Conservation (phyloP, 2,797 vertebrate genomes). For the Cyprinella venusta region DNA sequence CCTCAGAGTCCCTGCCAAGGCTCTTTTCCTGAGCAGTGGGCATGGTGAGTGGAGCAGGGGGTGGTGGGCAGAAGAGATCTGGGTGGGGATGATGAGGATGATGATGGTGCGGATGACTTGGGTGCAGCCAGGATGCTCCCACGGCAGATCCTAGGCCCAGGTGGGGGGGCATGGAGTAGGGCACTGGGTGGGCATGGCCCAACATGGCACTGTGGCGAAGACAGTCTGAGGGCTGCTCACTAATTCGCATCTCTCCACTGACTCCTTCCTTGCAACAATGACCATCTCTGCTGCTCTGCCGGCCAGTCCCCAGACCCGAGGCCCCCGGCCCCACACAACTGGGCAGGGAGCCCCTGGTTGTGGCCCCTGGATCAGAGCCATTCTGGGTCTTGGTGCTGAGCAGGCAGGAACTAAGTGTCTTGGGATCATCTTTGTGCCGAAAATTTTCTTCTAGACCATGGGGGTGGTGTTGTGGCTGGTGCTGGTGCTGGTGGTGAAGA, state of each 20-base stretch:
- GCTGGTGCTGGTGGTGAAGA: slow-evolving; percentile 68
- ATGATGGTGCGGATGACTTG: slow-evolving; percentile 78
- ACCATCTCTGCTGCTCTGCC: slow-evolving; percentile 62
- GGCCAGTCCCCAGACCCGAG: slow-evolving; percentile 60
- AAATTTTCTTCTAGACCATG: slow-evolving; percentile 78
- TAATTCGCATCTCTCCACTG: slow-evolving; percentile 79
- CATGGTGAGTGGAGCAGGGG: slow-evolving; percentile 71
- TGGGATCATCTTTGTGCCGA: slow-evolving; percentile 80
- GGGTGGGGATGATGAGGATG: slow-evolving; percentile 74
- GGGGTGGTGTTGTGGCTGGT: slow-evolving; percentile 66
- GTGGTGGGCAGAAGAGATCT: slow-evolving; percentile 77
- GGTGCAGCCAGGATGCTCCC: slow-evolving; percentile 77
- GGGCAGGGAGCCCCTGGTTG: slow-evolving; percentile 71
- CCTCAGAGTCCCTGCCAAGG: slow-evolving; percentile 81
- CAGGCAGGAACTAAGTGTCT: slow-evolving; percentile 85
- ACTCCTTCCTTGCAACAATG: slow-evolving; percentile 83
- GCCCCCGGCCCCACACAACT: slow-evolving; percentile 76
- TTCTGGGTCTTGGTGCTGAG: slow-evolving; percentile 80
- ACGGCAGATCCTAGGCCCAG: slow-evolving; percentile 75
- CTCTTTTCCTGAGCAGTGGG: slow-evolving; percentile 82
- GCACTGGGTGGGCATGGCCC: slow-evolving; percentile 71
- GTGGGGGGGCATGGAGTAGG: slow-evolving; percentile 87
- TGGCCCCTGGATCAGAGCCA: slow-evolving; percentile 51
- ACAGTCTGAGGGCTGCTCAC: slow-evolving; percentile 86
- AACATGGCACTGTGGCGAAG: slow-evolving; percentile 87